Evolutionary conservation across 2,888 invertebrate genomes (phyloP).

Genomic region (Spodoptera picta): DNA sequence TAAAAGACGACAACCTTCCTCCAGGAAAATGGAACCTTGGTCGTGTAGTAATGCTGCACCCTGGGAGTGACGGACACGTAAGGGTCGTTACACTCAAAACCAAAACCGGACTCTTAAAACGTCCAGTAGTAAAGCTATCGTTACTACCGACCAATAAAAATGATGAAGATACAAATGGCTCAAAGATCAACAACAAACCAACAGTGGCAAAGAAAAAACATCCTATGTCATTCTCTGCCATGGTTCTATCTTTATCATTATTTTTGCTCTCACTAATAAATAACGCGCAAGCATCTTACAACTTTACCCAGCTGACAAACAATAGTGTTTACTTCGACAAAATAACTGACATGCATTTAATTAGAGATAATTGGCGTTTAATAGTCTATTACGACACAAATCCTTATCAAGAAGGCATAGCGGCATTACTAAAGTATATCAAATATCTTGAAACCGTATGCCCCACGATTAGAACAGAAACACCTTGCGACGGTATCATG

Average conservation of each 20-base stretch:
- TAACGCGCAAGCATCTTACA: conserved; percentile 5
- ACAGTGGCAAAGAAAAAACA: neutral
- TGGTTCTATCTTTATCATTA: conserved; percentile 8
- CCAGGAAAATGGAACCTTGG: conserved; percentile 13
- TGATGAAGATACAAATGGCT: neutral
- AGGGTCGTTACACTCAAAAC: conserved; percentile 15
- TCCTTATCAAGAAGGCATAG: conserved; percentile 11
- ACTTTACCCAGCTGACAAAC: neutral
- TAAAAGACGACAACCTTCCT: conserved; percentile 11
- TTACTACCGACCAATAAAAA: neutral
- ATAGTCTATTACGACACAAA: conserved; percentile 16
- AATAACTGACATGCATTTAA: conserved; percentile 9
- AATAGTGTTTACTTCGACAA: conserved; percentile 15
- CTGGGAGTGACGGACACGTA: conserved; percentile 6
- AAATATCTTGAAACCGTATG: conserved; percentile 13
- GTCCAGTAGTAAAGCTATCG: conserved; percentile 15
- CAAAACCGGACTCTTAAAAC: conserved; percentile 14
- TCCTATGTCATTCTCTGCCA: conserved; percentile 4
- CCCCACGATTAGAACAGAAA: conserved; percentile 7
- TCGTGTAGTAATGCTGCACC: conserved; percentile 1
- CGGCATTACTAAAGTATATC: conserved; percentile 7
- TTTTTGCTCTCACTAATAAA: conserved; percentile 5
- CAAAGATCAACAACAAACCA: neutral
- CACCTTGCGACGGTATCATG: conserved; percentile 12
- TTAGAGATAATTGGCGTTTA: conserved; percentile 15